A percentile compares a stretch with the other conserved stretches of the same genome.
Evolutionary conservation across 2,113 vertebrate genomes (phyloP).

Genomic region (Neolamprologus kungweensis): DNA sequence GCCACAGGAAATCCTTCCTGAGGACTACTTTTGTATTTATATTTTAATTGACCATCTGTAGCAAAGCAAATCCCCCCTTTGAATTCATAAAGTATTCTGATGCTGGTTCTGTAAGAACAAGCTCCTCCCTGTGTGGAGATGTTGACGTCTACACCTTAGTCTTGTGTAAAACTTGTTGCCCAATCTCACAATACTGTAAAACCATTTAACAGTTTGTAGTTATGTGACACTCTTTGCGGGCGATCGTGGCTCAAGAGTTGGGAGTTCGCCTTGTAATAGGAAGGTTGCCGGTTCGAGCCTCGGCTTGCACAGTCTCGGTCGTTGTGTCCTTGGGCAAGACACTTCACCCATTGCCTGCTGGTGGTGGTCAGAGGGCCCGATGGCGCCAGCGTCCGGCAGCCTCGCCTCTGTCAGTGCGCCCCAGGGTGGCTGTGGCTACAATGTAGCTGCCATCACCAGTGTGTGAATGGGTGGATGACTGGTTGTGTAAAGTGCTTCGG

Average conservation of each 20-base stretch:
- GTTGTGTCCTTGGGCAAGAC: fast-evolving
- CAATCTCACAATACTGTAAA: neutral
- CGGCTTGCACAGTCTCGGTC: fast-evolving
- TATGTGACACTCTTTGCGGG: neutral
- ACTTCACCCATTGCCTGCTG: too few species aligned
- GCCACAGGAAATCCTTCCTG: neutral
- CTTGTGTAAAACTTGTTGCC: neutral
- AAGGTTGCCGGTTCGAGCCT: too few species aligned
- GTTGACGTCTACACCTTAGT: neutral
- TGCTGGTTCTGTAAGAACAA: neutral
- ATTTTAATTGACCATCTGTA: neutral
- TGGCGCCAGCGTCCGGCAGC: too few species aligned
- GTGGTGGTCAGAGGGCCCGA: too few species aligned
- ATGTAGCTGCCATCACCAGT: too few species aligned
- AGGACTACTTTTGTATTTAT: neutral
- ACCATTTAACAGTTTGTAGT: neutral
- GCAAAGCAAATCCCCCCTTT: neutral
- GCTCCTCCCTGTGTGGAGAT: neutral
- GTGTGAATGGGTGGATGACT: too few species aligned
- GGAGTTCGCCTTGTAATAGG: fast-evolving
- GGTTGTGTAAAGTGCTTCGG: too few species aligned
- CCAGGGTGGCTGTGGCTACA: too few species aligned
- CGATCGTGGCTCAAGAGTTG: fast-evolving
- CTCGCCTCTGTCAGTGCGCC: too few species aligned
- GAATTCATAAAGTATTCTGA: neutral